Conservation (phyloP, 2,888 invertebrate species). For the Chrysomela aeneicollis region DNA sequence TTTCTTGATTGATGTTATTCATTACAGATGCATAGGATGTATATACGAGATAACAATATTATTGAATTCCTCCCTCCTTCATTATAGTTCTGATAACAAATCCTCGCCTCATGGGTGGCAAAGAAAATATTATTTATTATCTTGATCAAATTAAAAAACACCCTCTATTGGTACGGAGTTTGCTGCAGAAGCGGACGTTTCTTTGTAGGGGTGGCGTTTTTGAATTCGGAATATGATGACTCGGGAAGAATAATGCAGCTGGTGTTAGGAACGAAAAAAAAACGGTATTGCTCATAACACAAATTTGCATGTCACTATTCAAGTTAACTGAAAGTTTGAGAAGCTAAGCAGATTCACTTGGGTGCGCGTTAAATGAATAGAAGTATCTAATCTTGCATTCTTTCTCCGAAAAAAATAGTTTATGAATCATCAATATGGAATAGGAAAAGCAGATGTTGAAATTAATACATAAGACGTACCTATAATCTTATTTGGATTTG, state of each 20-base stretch:
- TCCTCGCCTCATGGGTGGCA: slow-evolving; percentile 28
- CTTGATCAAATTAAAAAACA: slow-evolving; percentile 26
- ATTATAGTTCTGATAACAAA: slow-evolving; percentile 20
- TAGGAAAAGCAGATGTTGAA: too few relatives aligned
- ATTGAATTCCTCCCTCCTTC: slow-evolving; percentile 28
- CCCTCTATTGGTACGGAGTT: slow-evolving; percentile 23
- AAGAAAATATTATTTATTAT: slow-evolving; percentile 31
- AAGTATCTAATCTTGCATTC: too few relatives aligned
- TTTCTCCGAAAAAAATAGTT: too few relatives aligned
- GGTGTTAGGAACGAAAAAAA: neutral
- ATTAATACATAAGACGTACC: too few relatives aligned
- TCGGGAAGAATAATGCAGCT: neutral
- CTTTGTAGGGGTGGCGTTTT: neutral
- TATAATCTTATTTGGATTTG: too few relatives aligned
- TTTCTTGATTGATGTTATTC: slow-evolving; percentile 34
- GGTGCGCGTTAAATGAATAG: too few relatives aligned
- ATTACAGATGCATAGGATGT: slow-evolving; percentile 28
- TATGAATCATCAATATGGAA: too few relatives aligned
- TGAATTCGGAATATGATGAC: neutral
- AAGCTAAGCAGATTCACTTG: too few relatives aligned
- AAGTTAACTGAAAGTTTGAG: neutral
- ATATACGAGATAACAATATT: slow-evolving; percentile 29
- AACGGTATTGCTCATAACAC: too few relatives aligned
- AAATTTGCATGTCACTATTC: too few relatives aligned
- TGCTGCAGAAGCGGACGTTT: neutral